Percentiles rank a stretch among this genome's conserved stretches.
phyloP scores from a whole-genome alignment of 2,888 invertebrate genomes.

The Machimus rusticus region DNA sequence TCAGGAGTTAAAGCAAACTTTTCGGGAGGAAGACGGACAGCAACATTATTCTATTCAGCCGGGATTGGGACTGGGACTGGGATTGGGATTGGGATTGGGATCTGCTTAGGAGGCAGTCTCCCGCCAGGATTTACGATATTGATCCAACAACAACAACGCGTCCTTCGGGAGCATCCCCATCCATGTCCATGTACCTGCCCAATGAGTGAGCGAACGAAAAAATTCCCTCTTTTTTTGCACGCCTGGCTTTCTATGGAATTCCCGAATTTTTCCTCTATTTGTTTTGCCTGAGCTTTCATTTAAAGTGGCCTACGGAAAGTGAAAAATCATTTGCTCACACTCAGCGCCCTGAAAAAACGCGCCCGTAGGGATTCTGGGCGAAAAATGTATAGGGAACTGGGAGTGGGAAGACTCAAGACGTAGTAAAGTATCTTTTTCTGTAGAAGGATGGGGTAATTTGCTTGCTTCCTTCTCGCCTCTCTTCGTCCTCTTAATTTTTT shows the following conservation, averaged over 20 bases:
- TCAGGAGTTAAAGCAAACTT: not conserved
- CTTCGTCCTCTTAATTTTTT: not conserved
- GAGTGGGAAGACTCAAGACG: no score
- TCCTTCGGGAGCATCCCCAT: not conserved
- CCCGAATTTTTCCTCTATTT: not conserved
- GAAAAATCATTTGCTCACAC: slow-evolving; percentile 2
- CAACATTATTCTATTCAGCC: not conserved
- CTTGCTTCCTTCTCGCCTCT: not conserved
- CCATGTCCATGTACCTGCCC: not conserved
- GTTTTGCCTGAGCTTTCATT: not conserved
- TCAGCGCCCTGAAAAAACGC: not conserved
- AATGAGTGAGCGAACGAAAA: not conserved
- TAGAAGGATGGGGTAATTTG: not conserved
- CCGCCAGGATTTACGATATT: not conserved
- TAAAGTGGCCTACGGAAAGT: not conserved
- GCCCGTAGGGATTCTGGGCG: not conserved
- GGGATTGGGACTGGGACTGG: not conserved
- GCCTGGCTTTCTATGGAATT: not conserved
- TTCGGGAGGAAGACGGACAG: not conserved
- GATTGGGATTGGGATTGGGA: not conserved
- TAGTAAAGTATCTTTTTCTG: not conserved
- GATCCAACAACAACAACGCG: slow-evolving; percentile 24
- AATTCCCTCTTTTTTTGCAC: not conserved
- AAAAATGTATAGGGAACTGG: not conserved
- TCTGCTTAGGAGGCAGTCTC: not conserved